Percentiles rank a stretch among this genome's conserved stretches.
These are phyloP conservation scores for Globodera rostochiensis DNA, from an alignment of 1,140 invertebrate genomes.

Conservation along the genomic window DNA sequence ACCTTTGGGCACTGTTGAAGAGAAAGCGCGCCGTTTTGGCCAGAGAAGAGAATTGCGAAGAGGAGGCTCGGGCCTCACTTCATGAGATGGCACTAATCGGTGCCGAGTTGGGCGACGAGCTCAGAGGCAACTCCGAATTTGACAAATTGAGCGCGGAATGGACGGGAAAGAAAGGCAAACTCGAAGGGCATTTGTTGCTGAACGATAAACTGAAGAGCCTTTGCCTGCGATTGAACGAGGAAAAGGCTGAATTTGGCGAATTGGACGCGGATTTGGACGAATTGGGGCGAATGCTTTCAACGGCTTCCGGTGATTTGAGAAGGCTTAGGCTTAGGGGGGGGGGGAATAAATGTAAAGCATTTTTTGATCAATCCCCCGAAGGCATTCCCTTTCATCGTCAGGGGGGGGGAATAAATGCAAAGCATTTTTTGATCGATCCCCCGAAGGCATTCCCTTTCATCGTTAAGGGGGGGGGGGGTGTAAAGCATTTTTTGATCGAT, in stretches of 20 bases:
- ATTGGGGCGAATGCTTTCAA: not conserved
- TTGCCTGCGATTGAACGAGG: conserved; percentile 7
- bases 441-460: not conserved
- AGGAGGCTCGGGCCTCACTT: conserved; percentile 45
- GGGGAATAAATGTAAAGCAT: too few relatives aligned
- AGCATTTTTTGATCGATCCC: too few relatives aligned
- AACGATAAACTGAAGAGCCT: not conserved
- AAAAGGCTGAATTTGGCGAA: not conserved
- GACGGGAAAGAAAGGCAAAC: conserved; percentile 16
- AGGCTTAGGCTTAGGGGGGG: too few relatives aligned
- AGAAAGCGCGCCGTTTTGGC: conserved; percentile 38
- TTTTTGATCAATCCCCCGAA: too few relatives aligned
- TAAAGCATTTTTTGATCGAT: too few relatives aligned
- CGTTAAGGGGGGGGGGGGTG: too few relatives aligned
- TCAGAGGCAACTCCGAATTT: conserved; percentile 22
- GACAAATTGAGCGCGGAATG: conserved; percentile 36
- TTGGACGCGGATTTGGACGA: conserved; percentile 18
- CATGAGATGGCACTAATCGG: conserved; percentile 49
- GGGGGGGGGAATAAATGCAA: too few relatives aligned
- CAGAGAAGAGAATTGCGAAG: conserved; percentile 42
- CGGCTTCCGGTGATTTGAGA: too few relatives aligned
- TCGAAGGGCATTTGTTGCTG: conserved; percentile 40
- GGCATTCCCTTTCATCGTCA: not conserved
- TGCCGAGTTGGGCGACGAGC: conserved; percentile 29
- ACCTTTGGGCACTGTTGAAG: conserved; percentile 28